Evolutionary conservation across 2,797 vertebrate genomes (phyloP), one percentile per base, ranked within the genome.

Genomic region (Lates japonicus): DNA sequence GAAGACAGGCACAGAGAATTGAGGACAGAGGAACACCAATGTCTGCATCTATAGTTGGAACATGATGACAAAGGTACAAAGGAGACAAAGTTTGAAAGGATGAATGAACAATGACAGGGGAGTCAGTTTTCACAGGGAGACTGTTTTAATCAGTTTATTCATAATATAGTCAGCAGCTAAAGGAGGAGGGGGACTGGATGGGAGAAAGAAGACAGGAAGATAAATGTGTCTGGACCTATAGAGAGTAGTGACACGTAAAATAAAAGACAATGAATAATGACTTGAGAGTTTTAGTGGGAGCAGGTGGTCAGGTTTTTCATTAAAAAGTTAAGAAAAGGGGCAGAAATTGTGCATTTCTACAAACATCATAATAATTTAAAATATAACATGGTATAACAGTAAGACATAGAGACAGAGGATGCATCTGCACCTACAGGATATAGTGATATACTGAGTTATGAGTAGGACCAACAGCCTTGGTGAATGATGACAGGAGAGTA

Each of bases 131-230:
- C 52, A 64, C n/a, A 33, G 35, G 41, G 48, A 37, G 48, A 31
- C 22, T 5, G 49, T 20, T 22, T 61, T 75, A 72, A 77, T 78
- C 60, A 25, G 19, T 44, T 69, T 42, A 57, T 70, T 64, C 49
- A 68, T 42, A 67, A 70, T 25, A 70, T 5, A 62, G 57, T 68
- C n/a, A 57, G 69, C 57, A 64, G 65, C 29, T 41, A 13, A 9
- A 76, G 17, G 33, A 59, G 39, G n/a, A 54, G 39, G n/a, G 48
- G 39, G 58, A 66, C 11, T 0, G 14, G 44, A 33, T 44, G 14
- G 46, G 46, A 52, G 37, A 25, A 11, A 7, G 64, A 39, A 60
- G 25, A 67, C 48, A n/a, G 57, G 39, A 65, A 55, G 70, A 87
- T 54, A 31, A 58, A 76, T 54, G 64, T n/a, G 58, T 73, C 61